Conservation (phyloP, 2,113 vertebrate genomes). For the Corythornis cristatus region DNA sequence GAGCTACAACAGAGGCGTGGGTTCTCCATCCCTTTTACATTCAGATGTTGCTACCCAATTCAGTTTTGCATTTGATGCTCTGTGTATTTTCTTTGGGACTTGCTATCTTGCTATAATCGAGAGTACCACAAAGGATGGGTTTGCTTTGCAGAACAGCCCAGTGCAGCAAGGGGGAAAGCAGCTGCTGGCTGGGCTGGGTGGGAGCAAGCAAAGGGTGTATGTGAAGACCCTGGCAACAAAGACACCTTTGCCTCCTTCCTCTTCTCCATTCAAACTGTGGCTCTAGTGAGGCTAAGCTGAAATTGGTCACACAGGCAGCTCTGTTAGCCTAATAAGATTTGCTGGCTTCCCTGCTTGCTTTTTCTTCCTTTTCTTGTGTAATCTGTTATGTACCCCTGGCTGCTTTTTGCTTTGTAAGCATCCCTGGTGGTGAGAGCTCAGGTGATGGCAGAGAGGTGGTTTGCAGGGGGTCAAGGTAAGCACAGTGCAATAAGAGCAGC, state of each 20-base stretch:
- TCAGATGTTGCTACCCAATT: not conserved
- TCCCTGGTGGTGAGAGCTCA: not conserved
- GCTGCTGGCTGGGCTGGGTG: not conserved
- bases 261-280: not conserved
- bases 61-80: not conserved
- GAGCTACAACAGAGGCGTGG: not conserved
- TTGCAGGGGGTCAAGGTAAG: not conserved
- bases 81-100: not conserved
- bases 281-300: not conserved
- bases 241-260: not conserved
- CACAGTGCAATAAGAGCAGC: not conserved
- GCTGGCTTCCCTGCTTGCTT: not conserved
- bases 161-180: not conserved
- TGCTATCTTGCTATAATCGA: not conserved
- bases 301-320: not conserved
- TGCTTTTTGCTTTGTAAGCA: not conserved
- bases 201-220: not conserved
- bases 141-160: not conserved
- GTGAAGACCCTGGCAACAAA: not conserved
- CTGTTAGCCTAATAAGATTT: conserved; percentile 25
- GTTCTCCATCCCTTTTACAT: not conserved
- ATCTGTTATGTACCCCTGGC: not conserved
- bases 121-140: not conserved
- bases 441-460: not conserved
- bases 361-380: not conserved